Percentiles rank a stretch among this genome's conserved stretches.
Conservation (phyloP, 2,113 vertebrate species). For the Brienomyrus longianalis region DNA sequence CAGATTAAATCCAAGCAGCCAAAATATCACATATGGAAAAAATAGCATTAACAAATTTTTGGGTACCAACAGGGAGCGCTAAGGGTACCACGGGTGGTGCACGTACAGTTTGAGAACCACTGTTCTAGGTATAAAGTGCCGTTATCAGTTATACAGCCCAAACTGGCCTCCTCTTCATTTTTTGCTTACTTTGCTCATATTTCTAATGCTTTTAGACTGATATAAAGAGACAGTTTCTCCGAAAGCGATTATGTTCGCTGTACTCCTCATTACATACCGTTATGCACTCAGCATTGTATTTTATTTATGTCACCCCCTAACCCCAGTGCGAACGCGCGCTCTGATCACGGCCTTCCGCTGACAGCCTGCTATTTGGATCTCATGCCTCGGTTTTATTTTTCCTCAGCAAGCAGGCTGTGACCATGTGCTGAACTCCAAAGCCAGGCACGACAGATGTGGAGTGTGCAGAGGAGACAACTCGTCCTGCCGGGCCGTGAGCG, state of each 20-base stretch:
- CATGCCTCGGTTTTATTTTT: not conserved
- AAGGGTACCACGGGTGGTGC: not conserved
- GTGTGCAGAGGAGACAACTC: slow-evolving; percentile 94
- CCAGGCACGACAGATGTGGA: slow-evolving; percentile 86
- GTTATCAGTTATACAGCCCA: not conserved
- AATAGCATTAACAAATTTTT: not conserved
- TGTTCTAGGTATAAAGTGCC: not conserved
- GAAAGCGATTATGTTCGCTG: not conserved
- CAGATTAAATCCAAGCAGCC: not conserved
- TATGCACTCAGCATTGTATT: not conserved
- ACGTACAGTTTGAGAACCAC: not conserved
- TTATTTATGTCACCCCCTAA: not conserved
- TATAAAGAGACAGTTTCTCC: not conserved
- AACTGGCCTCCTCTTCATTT: not conserved
- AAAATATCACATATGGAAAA: not conserved
- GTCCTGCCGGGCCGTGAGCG: slow-evolving; percentile 79
- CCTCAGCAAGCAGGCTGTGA: slow-evolving; percentile 93
- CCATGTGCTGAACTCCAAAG: slow-evolving; percentile 88
- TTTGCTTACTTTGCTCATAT: not conserved
- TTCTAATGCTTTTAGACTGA: not conserved
- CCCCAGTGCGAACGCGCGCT: not conserved
- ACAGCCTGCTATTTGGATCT: not conserved
- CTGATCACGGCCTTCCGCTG: not conserved
- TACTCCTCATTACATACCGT: not conserved
- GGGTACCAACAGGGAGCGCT: not conserved